Conservation (phyloP, 2,113 vertebrate genomes). For the Rallus limicola region DNA sequence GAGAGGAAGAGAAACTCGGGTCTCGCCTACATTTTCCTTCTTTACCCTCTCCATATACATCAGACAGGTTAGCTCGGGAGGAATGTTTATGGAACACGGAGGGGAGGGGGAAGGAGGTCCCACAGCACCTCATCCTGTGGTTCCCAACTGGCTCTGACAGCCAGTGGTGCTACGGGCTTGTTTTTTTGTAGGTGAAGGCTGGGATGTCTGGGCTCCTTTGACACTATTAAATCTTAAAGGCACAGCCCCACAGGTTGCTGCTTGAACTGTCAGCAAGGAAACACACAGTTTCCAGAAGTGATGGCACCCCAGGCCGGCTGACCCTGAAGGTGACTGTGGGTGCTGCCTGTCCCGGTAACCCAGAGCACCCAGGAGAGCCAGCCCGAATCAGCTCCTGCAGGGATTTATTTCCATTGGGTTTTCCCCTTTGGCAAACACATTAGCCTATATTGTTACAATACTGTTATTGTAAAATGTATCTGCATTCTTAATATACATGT, state of each 20-base stretch:
- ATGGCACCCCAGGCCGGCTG: background rate
- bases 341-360: background rate
- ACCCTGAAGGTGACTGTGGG: background rate
- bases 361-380: background rate
- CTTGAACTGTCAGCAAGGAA: background rate
- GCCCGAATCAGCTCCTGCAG: background rate
- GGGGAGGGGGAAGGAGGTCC: background rate
- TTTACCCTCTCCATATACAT: background rate
- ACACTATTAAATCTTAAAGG: background rate
- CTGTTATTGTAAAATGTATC: background rate
- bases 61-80: background rate
- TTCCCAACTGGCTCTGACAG: background rate
- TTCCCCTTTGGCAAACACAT: background rate
- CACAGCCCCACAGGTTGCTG: background rate
- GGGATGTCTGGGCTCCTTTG: background rate
- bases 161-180: background rate
- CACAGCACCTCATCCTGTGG: background rate
- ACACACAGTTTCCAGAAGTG: background rate
- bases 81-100: rapidly evolving
- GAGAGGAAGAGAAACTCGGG: background rate
- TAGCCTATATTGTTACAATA: background rate
- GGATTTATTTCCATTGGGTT: background rate
- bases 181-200: background rate
- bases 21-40: background rate
- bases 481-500: background rate